Conservation (phyloP, 1,140 invertebrate genomes). For the Lethocerus indicus region DNA sequence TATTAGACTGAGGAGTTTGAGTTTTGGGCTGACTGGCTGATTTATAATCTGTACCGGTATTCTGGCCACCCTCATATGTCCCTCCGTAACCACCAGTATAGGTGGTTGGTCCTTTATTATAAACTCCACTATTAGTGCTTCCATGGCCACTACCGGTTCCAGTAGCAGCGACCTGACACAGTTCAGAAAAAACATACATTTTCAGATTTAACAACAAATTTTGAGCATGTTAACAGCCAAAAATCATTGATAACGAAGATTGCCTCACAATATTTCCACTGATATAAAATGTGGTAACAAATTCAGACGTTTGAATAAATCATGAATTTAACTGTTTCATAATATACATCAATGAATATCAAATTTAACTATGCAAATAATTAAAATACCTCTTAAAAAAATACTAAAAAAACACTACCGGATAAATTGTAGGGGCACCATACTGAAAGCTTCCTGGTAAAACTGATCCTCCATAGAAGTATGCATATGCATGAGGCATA, state of each 20-base stretch:
- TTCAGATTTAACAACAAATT: no score
- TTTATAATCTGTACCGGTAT: conserved; percentile 7
- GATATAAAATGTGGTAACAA: no score
- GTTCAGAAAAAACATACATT: conserved; percentile 27
- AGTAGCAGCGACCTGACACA: conserved; percentile 39
- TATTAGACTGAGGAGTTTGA: background rate
- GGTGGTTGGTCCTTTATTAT: conserved; percentile 29
- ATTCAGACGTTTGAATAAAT: no score
- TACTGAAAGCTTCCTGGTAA: conserved; percentile 59
- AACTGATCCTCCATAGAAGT: conserved; percentile 42
- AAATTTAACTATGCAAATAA: no score
- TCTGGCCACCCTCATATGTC: conserved; percentile 7
- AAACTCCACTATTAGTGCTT: conserved; percentile 38
- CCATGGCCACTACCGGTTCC: conserved; percentile 36
- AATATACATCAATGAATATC: no score
- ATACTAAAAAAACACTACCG: conserved; percentile 34
- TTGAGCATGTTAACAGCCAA: no score
- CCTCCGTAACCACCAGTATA: conserved; percentile 7
- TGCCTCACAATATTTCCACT: no score
- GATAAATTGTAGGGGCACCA: conserved; percentile 45
- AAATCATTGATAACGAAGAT: no score
- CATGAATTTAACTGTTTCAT: no score
- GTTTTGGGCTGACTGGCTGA: conserved; percentile 2
- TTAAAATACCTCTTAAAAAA: no score
- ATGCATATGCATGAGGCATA: conserved; percentile 40